Percentiles rank a stretch among this genome's conserved stretches.
Evolutionary conservation across 2,797 vertebrate genomes (phyloP).

Genomic region (Semotilus atromaculatus): DNA sequence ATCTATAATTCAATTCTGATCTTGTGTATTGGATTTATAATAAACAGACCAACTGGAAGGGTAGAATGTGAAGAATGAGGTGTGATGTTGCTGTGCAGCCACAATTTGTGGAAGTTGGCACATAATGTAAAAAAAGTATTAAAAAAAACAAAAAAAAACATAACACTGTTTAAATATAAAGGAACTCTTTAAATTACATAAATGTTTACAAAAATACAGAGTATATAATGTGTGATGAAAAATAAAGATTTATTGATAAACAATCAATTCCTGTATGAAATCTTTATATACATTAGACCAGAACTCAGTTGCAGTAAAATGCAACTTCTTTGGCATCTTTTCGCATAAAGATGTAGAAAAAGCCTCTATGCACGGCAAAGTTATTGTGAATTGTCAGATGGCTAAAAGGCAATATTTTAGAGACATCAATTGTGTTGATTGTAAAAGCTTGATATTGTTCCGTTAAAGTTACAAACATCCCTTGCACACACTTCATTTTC

Average conservation of each 20-base stretch:
- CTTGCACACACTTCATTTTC: not conserved
- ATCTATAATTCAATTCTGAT: not conserved
- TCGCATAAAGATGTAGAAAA: not conserved
- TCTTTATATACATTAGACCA: conserved; percentile 6
- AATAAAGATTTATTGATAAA: conserved; percentile 45
- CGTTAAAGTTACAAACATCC: not conserved
- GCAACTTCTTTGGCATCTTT: not conserved
- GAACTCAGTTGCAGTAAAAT: not conserved
- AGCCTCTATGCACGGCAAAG: not conserved
- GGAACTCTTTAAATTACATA: not conserved
- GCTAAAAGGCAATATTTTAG: not conserved
- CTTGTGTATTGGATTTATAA: conserved; percentile 27
- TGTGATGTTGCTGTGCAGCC: not conserved
- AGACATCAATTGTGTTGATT: not conserved
- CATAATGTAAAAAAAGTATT: conserved; percentile 15
- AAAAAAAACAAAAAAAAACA: not conserved
- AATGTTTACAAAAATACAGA: conserved; percentile 25
- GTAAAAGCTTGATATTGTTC: not conserved
- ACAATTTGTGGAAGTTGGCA: not conserved
- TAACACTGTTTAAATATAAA: not conserved
- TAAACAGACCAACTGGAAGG: not conserved
- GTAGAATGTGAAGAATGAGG: not conserved
- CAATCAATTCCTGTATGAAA: conserved; percentile 4
- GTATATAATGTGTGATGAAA: conserved; percentile 31
- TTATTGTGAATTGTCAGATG: not conserved